Conservation (phyloP, 2,113 vertebrate genomes). For the Buteo buteo region DNA sequence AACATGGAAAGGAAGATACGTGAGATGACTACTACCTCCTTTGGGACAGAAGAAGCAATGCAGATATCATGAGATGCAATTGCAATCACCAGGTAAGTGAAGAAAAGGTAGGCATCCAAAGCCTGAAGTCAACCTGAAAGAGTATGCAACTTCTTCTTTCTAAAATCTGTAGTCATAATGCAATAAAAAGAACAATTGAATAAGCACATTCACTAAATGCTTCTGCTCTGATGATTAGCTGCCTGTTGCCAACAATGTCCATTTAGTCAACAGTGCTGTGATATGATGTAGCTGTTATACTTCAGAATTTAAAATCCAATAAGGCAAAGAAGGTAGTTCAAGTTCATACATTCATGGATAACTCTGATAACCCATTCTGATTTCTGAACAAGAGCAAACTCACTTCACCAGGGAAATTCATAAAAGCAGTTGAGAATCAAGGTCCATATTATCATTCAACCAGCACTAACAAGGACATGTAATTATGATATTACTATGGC, state of each 20-base stretch:
- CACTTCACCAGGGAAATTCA: background rate
- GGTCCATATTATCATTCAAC: background rate
- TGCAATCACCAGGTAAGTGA: background rate
- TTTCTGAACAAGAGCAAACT: background rate
- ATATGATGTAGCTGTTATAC: background rate
- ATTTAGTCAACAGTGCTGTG: background rate
- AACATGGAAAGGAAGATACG: background rate
- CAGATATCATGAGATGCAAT: background rate
- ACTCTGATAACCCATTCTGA: background rate
- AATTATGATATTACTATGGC: background rate
- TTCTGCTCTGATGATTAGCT: background rate
- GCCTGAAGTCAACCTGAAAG: background rate
- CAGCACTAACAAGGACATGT: slow-evolving; percentile 4
- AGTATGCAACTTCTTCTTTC: background rate
- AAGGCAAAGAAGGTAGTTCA: background rate
- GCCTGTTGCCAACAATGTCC: background rate
- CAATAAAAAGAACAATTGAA: background rate
- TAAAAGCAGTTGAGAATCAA: background rate
- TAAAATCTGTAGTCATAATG: background rate
- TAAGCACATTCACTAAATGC: background rate
- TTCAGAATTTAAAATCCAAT: background rate
- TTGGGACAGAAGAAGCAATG: background rate
- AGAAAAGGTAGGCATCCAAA: background rate
- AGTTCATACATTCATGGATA: background rate
- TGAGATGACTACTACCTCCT: background rate